Conservation (phyloP, 2,888 invertebrate genomes). For the Petrolisthes manimaculis region DNA sequence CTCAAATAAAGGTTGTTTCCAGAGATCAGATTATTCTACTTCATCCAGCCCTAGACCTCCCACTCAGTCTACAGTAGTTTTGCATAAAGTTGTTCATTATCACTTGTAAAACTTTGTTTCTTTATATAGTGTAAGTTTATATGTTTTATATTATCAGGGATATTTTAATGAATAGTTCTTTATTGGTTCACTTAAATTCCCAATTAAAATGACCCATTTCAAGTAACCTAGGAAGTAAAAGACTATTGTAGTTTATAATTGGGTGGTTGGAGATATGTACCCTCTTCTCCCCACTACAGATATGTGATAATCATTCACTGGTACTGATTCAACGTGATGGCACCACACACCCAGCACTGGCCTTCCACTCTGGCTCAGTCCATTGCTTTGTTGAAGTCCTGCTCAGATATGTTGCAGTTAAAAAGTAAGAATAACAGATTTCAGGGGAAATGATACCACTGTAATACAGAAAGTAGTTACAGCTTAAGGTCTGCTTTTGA, state of each 20-base stretch:
- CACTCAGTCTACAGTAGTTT: too few species aligned
- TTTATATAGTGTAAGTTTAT: neutral
- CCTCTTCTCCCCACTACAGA: slow-evolving; percentile 26
- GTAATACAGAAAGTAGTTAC: too few species aligned
- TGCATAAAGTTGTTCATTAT: too few species aligned
- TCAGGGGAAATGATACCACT: too few species aligned
- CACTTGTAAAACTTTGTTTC: too few species aligned
- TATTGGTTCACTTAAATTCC: neutral
- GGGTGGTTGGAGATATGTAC: neutral
- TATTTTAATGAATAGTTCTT: neutral
- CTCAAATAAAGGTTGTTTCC: too few species aligned
- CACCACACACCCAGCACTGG: slow-evolving; percentile 60
- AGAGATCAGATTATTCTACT: too few species aligned
- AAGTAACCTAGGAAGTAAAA: neutral
- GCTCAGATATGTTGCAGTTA: slow-evolving; percentile 58
- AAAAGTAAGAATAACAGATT: slow-evolving; percentile 48
- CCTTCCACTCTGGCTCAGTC: slow-evolving; percentile 55
- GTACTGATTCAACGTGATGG: slow-evolving; percentile 62
- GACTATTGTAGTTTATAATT: neutral
- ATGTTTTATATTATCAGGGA: neutral
- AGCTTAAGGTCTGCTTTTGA: too few species aligned
- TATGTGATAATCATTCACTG: slow-evolving; percentile 40
- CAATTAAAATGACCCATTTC: neutral
- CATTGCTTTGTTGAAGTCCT: slow-evolving; percentile 62
- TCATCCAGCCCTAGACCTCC: too few species aligned